phyloP scores from a whole-genome alignment of 2,888 invertebrate genomes.

The Leucania comma region DNA sequence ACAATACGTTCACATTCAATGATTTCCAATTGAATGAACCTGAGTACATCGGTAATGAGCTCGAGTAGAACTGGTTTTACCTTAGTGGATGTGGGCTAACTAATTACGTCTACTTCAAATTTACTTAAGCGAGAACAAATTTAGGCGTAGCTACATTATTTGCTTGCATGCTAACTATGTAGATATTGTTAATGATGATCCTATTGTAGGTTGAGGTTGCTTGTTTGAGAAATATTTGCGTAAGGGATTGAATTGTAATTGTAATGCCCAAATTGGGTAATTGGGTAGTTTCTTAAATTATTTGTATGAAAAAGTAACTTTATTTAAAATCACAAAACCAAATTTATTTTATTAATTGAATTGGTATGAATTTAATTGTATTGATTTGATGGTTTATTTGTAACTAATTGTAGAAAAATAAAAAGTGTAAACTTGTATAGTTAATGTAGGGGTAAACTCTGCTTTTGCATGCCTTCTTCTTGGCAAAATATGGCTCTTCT shows the following conservation, averaged over 20 bases:
- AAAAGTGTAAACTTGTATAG: too few relatives aligned
- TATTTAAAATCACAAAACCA: too few relatives aligned
- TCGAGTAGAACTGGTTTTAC: slow-evolving; percentile 35
- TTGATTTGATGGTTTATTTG: too few relatives aligned
- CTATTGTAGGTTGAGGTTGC: slow-evolving; percentile 27
- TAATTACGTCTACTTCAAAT: slow-evolving; percentile 57
- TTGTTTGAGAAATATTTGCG: neutral
- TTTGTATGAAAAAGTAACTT: too few relatives aligned
- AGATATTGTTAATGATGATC: slow-evolving; percentile 32
- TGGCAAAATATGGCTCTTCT: too few relatives aligned
- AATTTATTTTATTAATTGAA: too few relatives aligned
- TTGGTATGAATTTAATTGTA: too few relatives aligned
- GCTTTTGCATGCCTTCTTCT: too few relatives aligned
- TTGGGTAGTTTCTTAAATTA: too few relatives aligned
- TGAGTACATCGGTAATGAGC: slow-evolving; percentile 10
- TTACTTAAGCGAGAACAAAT: slow-evolving; percentile 51
- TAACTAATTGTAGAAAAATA: too few relatives aligned
- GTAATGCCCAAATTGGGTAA: neutral
- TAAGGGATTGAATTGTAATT: neutral
- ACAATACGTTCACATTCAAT: neutral
- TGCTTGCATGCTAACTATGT: slow-evolving; percentile 37
- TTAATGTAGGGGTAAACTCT: too few relatives aligned
- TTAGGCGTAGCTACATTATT: slow-evolving; percentile 49
- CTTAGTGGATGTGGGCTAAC: slow-evolving; percentile 40
- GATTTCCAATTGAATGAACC: neutral